phyloP scores from a whole-genome alignment of 2,113 vertebrate species.

The Labeo catla region DNA sequence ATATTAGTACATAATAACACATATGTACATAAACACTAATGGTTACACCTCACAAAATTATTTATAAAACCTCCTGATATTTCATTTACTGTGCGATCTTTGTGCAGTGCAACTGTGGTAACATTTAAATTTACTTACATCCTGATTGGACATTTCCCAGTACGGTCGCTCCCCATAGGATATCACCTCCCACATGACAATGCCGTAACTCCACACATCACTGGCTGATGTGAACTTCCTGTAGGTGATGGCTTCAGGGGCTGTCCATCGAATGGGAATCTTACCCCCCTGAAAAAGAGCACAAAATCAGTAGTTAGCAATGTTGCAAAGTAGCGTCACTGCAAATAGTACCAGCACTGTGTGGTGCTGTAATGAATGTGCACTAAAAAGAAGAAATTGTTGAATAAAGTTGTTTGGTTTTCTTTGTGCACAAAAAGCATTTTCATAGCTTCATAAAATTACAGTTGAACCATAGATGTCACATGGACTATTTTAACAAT shows the following conservation, averaged over 20 bases:
- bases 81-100: conserved; percentile 5
- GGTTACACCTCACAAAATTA: background rate
- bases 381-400: too few relatives aligned
- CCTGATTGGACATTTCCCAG: conserved; percentile 84
- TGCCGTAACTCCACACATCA: conserved; percentile 82
- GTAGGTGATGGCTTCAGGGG: conserved; percentile 80
- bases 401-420: too few relatives aligned
- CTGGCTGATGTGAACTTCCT: conserved; percentile 81
- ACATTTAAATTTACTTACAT: conserved; percentile 68
- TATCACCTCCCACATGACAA: conserved; percentile 83
- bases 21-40: background rate
- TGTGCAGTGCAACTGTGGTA: background rate
- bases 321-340: too few relatives aligned
- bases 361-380: too few relatives aligned
- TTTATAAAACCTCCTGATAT: background rate
- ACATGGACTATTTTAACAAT: too few relatives aligned
- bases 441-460: too few relatives aligned
- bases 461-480: too few relatives aligned
- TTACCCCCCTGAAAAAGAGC: conserved; percentile 73
- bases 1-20: background rate
- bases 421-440: too few relatives aligned
- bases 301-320: background rate
- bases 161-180: conserved; percentile 80
- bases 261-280: conserved; percentile 80
- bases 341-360: background rate